Evolutionary conservation across 92 coral and sea anemone genomes (phyloP).

Genomic region (Epizoanthus rinbou): DNA sequence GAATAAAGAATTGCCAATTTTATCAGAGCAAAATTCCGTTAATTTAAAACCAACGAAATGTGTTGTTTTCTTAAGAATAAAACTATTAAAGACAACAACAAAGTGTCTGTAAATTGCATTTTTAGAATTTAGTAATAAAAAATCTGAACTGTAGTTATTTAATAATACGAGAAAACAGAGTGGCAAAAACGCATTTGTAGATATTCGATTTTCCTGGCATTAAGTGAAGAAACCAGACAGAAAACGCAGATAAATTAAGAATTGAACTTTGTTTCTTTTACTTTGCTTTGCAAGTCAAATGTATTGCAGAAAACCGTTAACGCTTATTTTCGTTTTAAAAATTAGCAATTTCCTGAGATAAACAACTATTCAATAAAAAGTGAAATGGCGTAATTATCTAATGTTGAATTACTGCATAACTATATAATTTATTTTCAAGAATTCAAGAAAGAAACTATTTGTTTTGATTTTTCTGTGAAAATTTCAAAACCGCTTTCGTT

Average conservation of each 20-base stretch:
- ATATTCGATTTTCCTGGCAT: too few species aligned
- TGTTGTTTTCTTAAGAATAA: too few species aligned
- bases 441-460: background rate
- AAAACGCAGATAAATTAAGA: background rate
- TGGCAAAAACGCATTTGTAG: too few species aligned
- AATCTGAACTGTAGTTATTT: too few species aligned
- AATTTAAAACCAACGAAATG: too few species aligned
- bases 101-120: too few species aligned
- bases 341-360: background rate
- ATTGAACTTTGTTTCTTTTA: background rate
- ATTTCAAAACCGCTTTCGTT: background rate
- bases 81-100: too few species aligned
- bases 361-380: slow-evolving; percentile 6
- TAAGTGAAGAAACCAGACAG: background rate
- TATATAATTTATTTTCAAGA: background rate
- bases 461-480: background rate
- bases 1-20: too few species aligned
- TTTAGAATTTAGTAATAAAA: too few species aligned
- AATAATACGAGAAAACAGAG: too few species aligned
- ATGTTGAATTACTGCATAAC: background rate
- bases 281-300: background rate
- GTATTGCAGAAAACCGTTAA: slow-evolving; percentile 8
- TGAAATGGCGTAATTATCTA: background rate
- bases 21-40: too few species aligned
- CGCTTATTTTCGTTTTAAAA: background rate